A percentile compares a stretch with the other conserved stretches of the same genome.
phyloP scores from a whole-genome alignment of 2,113 vertebrate species.

The Clinocottus analis region DNA sequence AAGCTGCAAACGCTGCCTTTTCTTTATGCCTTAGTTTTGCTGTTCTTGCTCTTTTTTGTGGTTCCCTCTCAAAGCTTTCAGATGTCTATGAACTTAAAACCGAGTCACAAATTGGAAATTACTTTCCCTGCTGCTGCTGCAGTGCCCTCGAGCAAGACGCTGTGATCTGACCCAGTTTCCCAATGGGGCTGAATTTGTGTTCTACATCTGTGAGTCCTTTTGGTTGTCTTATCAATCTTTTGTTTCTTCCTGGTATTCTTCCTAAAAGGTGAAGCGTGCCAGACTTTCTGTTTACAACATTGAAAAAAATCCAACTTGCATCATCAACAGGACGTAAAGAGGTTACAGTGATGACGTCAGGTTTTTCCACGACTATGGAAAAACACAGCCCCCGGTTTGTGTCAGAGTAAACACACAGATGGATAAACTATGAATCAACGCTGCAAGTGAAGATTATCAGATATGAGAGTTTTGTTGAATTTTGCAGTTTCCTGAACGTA shows the following conservation, averaged over 20 bases:
- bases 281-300: background rate
- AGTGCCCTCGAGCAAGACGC: conserved; percentile 15
- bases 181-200: background rate
- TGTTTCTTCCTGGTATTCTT: background rate
- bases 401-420: too few species aligned
- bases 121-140: background rate
- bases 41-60: background rate
- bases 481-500: too few species aligned
- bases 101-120: background rate
- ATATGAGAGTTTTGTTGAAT: too few species aligned
- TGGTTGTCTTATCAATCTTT: background rate
- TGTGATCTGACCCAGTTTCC: conserved; percentile 11
- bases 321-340: too few species aligned
- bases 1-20: background rate
- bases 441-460: too few species aligned
- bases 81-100: background rate
- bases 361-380: too few species aligned
- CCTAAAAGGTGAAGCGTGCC: background rate
- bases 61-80: background rate
- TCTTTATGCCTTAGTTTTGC: background rate
- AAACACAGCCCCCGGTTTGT: too few species aligned
- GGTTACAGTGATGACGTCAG: too few species aligned
- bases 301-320: background rate
- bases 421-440: too few species aligned
- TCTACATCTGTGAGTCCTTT: background rate